phyloP scores from a whole-genome alignment of 1,140 invertebrate genomes.

The Cephus cinctus region DNA sequence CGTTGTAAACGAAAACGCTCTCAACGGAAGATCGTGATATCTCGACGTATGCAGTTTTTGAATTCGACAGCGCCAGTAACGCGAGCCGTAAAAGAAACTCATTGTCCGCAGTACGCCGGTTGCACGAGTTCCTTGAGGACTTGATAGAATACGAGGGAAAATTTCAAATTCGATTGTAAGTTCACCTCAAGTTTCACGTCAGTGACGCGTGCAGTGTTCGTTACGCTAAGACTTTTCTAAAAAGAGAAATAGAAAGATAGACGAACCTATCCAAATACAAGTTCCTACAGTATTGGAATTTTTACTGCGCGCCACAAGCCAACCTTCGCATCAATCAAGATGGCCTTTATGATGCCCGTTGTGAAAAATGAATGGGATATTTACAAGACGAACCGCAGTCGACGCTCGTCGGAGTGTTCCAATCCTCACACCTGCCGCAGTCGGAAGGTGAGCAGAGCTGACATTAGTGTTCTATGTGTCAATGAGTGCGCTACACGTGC shows the following conservation, averaged over 20 bases:
- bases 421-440: constrained; percentile 67
- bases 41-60: constrained; percentile 32
- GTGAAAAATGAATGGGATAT: constrained; percentile 92
- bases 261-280: too few relatives aligned
- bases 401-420: constrained; percentile 72
- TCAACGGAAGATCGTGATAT: neutral
- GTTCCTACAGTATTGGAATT: too few relatives aligned
- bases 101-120: too few relatives aligned
- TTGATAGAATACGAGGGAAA: neutral
- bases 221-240: neutral
- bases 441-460: constrained; percentile 63
- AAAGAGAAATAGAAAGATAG: neutral
- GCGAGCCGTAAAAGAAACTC: too few relatives aligned
- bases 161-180: neutral
- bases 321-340: constrained; percentile 46
- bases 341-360: constrained; percentile 94
- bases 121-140: too few relatives aligned
- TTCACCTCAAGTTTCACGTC: neutral
- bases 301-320: constrained; percentile 6
- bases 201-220: neutral
- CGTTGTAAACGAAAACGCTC: neutral
- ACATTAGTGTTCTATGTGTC: too few relatives aligned
- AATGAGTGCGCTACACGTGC: too few relatives aligned
- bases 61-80: constrained; percentile 14
- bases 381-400: constrained; percentile 77